These are phyloP conservation scores for Microtus pennsylvanicus DNA, from an alignment of 2,113 vertebrate species.

Conservation along the genomic window DNA sequence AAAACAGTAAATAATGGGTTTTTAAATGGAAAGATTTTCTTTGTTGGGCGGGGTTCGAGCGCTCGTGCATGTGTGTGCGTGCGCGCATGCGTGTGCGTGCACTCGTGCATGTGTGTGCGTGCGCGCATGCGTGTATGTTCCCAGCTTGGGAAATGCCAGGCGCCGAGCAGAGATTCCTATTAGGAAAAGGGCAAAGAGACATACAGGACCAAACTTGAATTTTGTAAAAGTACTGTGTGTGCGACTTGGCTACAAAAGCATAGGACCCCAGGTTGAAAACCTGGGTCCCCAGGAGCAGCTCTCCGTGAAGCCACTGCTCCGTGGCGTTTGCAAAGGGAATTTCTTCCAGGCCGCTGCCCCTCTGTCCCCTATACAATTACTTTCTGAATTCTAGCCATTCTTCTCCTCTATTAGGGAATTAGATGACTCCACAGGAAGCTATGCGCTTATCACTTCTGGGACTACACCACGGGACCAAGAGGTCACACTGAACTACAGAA, in stretches of 20 bases:
- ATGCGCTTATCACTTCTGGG: conserved; percentile 78
- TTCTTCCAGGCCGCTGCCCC: conserved; percentile 27
- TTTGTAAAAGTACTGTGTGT: not conserved
- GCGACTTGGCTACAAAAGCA: not conserved
- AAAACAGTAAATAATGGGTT: not conserved
- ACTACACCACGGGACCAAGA: conserved; percentile 80
- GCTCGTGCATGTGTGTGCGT: not conserved
- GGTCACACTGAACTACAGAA: conserved; percentile 82
- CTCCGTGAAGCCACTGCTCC: not conserved
- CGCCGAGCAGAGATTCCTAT: not conserved
- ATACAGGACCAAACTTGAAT: not conserved
- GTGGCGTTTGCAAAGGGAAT: not conserved
- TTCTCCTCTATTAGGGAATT: conserved; percentile 83
- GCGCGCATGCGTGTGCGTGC: not conserved
- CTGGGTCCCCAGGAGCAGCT: not conserved
- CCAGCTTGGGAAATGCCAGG: not conserved
- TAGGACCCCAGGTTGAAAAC: not conserved
- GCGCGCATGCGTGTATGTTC: not conserved
- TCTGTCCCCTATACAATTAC: conserved; percentile 44
- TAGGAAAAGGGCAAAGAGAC: not conserved
- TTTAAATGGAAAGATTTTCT: not conserved
- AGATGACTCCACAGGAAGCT: conserved; percentile 86
- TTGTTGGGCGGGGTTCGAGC: not conserved
- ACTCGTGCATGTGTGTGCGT: not conserved
- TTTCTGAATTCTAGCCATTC: conserved; percentile 78